Evolutionary conservation across 2,113 vertebrate genomes (phyloP), one percentile per base, ranked within the genome.

Genomic region (Sinocyclocheilus anshuiensis): DNA sequence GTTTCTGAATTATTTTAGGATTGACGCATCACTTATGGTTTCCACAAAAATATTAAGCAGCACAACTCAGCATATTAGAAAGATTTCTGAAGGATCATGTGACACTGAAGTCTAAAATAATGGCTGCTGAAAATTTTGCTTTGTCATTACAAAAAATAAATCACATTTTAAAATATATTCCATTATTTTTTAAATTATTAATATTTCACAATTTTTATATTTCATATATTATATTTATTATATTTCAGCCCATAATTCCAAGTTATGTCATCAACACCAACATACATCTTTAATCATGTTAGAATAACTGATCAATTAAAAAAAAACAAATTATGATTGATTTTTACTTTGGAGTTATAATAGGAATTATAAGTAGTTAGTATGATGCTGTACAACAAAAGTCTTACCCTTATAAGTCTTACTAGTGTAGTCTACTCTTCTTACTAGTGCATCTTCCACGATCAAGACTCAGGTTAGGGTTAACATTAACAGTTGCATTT

Each of bases 401-500:
- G 33, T 18, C 67, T 71, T 57, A 20, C 18, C 55, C 55, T 57
- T 20, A 8, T 1, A 8, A 10, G 18, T 72, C 33, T 42, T 72
- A 76, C 12, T 24, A 75, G 42, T 33, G 16, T 16, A 4, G 26
- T 69, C 11, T 48, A 48, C 45, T 45, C 42, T 69, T 33, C 42
- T 69, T 33, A 69, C 20, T 77, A 53, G 18, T 48, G n/a, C 20
- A 67, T 81, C 59, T 67, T 9, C n/a, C 39, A 65, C 4, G 22
- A 45, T 65, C 79, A 81, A 65, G 7, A 45, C 57, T 63, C 33
- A 11, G 59, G 79, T 67, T 10, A 65, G 39, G 39, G 59, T 67
- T 45, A 81, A 65, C 36, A 29, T 29, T 45, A 67, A 26, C 59
- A 48, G 59, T 67, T 81, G 18, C 13, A 81, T 81, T 24, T 81